Evolutionary conservation across 2,797 vertebrate genomes (phyloP).

Genomic region (Hoplostethus atlanticus): DNA sequence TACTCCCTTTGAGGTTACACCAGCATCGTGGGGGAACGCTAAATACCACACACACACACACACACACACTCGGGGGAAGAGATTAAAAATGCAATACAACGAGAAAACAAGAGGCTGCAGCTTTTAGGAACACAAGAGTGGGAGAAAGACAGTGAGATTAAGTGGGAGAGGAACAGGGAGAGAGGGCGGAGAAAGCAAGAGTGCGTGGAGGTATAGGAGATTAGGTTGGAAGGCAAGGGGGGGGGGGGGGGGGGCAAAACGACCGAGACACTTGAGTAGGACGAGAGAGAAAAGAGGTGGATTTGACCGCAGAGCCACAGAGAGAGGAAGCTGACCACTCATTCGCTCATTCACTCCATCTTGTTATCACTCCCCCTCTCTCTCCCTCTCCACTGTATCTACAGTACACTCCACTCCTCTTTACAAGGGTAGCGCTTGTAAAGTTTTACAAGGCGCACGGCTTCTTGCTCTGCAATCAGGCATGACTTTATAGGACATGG

Average conservation of each 20-base stretch:
- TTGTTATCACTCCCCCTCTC: neutral
- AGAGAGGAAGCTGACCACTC: neutral
- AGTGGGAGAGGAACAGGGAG: slow-evolving; percentile 16
- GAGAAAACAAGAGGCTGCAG: slow-evolving; percentile 37
- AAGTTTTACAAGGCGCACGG: slow-evolving; percentile 58
- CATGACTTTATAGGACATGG: slow-evolving; percentile 42
- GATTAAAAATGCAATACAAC: slow-evolving; percentile 62
- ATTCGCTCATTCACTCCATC: slow-evolving; percentile 34
- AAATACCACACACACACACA: slow-evolving; percentile 13
- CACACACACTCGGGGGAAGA: neutral
- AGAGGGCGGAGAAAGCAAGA: slow-evolving; percentile 32
- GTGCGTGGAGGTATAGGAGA: neutral
- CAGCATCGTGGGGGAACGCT: slow-evolving; percentile 13
- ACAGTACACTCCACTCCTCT: slow-evolving; percentile 29
- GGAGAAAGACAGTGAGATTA: slow-evolving; percentile 30
- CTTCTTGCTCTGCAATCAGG: slow-evolving; percentile 49
- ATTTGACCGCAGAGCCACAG: neutral
- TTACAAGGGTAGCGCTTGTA: slow-evolving; percentile 41
- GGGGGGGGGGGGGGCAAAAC: slow-evolving; percentile 5
- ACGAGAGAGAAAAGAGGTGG: neutral
- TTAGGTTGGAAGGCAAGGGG: slow-evolving; percentile 39
- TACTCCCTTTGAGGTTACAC: slow-evolving; percentile 11
- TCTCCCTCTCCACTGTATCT: slow-evolving; percentile 26
- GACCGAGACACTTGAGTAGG: neutral
- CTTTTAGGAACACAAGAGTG: slow-evolving; percentile 50